Evolutionary conservation across 1,140 invertebrate genomes (phyloP).

Genomic region (Protaetia brevitarsis): DNA sequence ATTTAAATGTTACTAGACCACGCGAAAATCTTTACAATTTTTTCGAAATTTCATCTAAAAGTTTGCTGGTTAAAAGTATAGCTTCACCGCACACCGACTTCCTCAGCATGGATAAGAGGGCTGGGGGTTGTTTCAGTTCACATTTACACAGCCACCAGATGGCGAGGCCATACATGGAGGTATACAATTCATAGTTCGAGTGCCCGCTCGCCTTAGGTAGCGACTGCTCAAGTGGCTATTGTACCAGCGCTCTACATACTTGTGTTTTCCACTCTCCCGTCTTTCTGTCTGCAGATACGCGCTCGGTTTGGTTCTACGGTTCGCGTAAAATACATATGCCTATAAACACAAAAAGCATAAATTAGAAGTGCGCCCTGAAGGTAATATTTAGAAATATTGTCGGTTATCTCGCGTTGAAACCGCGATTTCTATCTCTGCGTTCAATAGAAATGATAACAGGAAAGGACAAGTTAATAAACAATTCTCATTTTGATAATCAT

Average conservation of each 20-base stretch:
- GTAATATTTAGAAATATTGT: background rate
- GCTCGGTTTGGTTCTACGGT: background rate
- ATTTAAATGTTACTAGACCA: too few relatives aligned
- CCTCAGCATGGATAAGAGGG: background rate
- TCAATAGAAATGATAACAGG: too few relatives aligned
- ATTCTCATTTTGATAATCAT: too few relatives aligned
- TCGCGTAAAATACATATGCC: too few relatives aligned
- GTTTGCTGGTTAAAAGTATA: background rate
- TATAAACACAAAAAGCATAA: background rate
- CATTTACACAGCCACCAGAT: conserved; percentile 21
- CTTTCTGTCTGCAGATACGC: background rate
- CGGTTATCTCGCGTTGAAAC: background rate
- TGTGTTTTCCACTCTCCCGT: conserved; percentile 4
- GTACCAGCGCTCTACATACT: conserved; percentile 9
- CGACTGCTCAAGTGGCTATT: conserved; percentile 32
- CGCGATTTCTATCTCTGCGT: too few relatives aligned
- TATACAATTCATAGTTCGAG: conserved; percentile 27
- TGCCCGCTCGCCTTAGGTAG: conserved; percentile 28
- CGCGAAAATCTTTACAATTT: too few relatives aligned
- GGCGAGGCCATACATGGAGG: conserved; percentile 24
- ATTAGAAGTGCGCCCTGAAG: background rate
- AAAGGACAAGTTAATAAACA: too few relatives aligned
- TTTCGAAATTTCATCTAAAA: conserved; percentile 15
- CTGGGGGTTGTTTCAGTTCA: background rate
- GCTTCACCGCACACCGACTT: background rate